Conservation (phyloP, 1,140 invertebrate species). For the Drosophila funebris region DNA sequence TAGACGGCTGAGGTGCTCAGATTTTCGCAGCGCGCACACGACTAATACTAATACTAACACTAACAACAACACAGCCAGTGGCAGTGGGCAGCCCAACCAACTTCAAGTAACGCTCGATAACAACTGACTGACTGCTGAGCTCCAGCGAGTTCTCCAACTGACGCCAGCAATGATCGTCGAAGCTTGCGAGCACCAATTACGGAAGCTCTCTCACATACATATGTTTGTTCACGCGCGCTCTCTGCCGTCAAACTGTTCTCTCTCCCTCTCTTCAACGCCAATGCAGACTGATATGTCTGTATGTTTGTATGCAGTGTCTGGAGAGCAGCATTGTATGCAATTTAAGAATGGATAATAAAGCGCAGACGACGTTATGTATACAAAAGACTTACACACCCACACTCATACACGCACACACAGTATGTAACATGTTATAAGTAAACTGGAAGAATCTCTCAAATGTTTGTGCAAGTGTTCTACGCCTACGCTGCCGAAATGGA, state of each 20-base stretch:
- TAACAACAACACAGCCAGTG: conserved; percentile 38
- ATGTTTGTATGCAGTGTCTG: not conserved
- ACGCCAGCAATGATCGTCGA: conserved; percentile 33
- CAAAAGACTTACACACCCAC: not conserved
- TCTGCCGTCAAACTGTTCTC: not conserved
- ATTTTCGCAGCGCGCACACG: conserved; percentile 69
- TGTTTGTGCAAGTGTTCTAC: conserved; percentile 12
- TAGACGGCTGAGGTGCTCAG: conserved; percentile 19
- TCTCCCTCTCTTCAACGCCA: conserved; percentile 1
- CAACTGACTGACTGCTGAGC: conserved; percentile 50
- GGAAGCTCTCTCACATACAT: not conserved
- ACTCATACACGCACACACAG: not conserved
- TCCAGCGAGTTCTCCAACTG: conserved; percentile 34
- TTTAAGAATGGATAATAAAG: conserved; percentile 36
- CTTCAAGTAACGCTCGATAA: conserved; percentile 72
- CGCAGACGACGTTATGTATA: conserved; percentile 8
- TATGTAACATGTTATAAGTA: conserved; percentile 2
- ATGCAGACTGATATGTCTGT: not conserved
- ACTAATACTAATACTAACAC: conserved; percentile 42
- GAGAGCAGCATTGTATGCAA: conserved; percentile 19
- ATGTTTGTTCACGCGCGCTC: not conserved
- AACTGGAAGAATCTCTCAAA: conserved; percentile 12
- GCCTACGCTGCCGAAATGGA: not conserved
- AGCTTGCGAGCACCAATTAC: conserved; percentile 8
- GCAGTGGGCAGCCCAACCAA: conserved; percentile 52